Percentiles rank a stretch among this genome's conserved stretches.
These are phyloP conservation scores for Lethrus apterus DNA, from an alignment of 1,140 invertebrate genomes.

Conservation along the genomic window DNA sequence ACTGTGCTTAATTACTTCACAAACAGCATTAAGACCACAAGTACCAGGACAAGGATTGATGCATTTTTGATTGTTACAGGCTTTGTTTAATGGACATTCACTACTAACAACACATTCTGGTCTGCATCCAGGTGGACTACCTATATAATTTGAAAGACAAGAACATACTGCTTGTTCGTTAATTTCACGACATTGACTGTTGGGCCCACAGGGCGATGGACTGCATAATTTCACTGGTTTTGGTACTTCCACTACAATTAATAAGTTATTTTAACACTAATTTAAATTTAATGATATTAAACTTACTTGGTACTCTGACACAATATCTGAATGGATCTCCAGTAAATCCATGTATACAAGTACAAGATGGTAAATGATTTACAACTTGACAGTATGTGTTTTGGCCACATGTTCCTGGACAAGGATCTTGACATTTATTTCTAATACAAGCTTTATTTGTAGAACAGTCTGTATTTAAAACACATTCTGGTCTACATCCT, in stretches of 20 bases:
- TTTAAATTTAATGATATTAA: slow-evolving; percentile 11
- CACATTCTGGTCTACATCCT: slow-evolving; percentile 62
- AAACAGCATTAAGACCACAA: slow-evolving; percentile 56
- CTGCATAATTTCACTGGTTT: slow-evolving; percentile 43
- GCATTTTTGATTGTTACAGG: slow-evolving; percentile 64
- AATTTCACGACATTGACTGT: slow-evolving; percentile 54
- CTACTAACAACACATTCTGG: slow-evolving; percentile 52
- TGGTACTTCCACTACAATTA: neutral
- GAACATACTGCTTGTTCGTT: slow-evolving; percentile 61
- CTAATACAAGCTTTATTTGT: slow-evolving; percentile 53
- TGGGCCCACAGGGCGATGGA: slow-evolving; percentile 53
- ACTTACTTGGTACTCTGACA: slow-evolving; percentile 49
- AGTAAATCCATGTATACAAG: slow-evolving; percentile 49
- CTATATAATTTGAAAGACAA: slow-evolving; percentile 50
- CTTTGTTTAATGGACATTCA: slow-evolving; percentile 55
- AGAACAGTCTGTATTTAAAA: slow-evolving; percentile 57
- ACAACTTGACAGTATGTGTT: slow-evolving; percentile 57
- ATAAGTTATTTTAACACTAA: neutral
- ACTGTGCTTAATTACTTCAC: slow-evolving; percentile 56
- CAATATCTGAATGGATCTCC: slow-evolving; percentile 59
- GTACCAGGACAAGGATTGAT: slow-evolving; percentile 59
- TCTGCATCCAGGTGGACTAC: slow-evolving; percentile 52
- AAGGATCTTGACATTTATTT: slow-evolving; percentile 60
- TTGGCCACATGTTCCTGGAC: slow-evolving; percentile 58
- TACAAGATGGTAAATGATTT: slow-evolving; percentile 53